Conservation (phyloP, 1,140 invertebrate genomes). For the Centruroides sculpturatus region DNA sequence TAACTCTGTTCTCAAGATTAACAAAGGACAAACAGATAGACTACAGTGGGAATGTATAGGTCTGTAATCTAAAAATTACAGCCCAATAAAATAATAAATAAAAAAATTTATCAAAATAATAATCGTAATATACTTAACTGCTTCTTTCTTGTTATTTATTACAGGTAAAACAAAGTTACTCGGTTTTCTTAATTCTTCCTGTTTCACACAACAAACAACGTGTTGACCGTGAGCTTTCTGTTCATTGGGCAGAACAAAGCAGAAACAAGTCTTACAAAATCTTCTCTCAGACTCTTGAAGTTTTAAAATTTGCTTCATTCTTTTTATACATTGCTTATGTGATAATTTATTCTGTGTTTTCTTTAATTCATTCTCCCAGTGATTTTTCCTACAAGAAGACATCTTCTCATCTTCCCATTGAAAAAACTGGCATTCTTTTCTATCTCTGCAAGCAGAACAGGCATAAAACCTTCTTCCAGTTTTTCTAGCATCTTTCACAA, state of each 20-base stretch:
- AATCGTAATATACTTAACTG: neutral
- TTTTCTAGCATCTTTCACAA: conserved; percentile 2
- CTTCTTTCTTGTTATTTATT: conserved; percentile 9
- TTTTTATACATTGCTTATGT: conserved; percentile 6
- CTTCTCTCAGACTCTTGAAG: neutral
- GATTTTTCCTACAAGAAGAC: neutral
- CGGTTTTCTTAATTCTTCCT: neutral
- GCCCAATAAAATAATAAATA: no score
- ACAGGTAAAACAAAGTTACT: neutral
- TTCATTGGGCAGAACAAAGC: conserved; percentile 1
- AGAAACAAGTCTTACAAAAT: conserved; percentile 9
- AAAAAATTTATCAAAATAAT: no score
- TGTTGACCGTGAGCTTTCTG: neutral
- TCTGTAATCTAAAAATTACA: no score
- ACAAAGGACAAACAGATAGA: no score
- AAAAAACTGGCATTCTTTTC: conserved; percentile 4
- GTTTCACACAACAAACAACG: neutral
- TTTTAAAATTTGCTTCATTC: neutral
- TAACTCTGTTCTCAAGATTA: no score
- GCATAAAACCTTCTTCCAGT: conserved; percentile 8
- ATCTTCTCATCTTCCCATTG: conserved; percentile 10
- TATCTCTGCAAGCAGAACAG: conserved; percentile 9
- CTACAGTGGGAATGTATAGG: no score
- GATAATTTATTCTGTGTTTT: conserved; percentile 1
- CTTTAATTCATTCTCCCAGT: neutral